Base-by-base conservation (phyloP, 2,113 vertebrate species). In the Micronycteris hirsuta region DNA sequence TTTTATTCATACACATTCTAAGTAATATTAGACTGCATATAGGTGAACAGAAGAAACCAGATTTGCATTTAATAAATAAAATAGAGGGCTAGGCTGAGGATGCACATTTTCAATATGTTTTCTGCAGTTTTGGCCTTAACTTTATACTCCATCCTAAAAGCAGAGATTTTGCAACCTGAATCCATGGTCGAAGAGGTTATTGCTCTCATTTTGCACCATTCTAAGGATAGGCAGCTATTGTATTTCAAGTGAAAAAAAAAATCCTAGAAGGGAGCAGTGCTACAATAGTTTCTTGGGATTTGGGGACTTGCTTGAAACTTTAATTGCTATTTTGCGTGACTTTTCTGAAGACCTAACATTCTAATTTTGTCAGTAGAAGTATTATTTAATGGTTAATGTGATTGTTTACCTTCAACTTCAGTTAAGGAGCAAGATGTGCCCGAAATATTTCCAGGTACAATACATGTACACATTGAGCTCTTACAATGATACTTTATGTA, bases 261-360 rank as follows among this genome's bases (percentile, higher is more conserved):
- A 85, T 93, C 52, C 77, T 49, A 58, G 74, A 73, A 73, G 47
- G 67, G 24, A 89, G n/a, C 8, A 78, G 26, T 86, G 38, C 41
- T 77, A 52, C 38, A 89, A 86, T 80, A 78, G 26, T 80, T 96
- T 88, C 49, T 82, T 86, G 68, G 92, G 47, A 74, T 92, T 68
- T 91, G 43, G 38, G 41, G 31, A 88, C 83, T 91, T 94, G 24
- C 36, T 84, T 78, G 43, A 93, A 92, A 86, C 73, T 90, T 91
- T 76, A 91, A 91, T 85, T 93, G 70, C 49, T 94, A 7, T 94
- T 94, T 74, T 86, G 36, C 56, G 86, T 93, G 52, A 85, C 89
- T 86, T 94, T 96, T 96, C 58, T 70, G 65, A 95, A 95, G 15
- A 82, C 45, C 4, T 22, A 86, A 71, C 28, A 86, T 65, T 63